Percentiles rank a stretch among this genome's conserved stretches.
These are phyloP conservation scores for Hymenochirus boettgeri DNA, from an alignment of 2,113 vertebrate species.

Conservation along the genomic window DNA sequence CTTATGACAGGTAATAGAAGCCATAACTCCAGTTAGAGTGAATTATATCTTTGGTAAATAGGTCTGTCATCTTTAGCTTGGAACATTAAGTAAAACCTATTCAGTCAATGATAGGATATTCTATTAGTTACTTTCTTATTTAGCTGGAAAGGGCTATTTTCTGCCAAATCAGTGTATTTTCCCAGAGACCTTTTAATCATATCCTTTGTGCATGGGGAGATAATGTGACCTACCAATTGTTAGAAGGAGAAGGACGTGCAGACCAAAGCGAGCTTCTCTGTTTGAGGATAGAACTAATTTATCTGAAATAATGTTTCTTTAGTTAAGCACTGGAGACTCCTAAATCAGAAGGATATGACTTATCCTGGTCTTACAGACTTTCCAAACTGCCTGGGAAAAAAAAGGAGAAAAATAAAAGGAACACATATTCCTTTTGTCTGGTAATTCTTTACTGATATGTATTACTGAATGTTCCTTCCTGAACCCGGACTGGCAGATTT, in stretches of 20 bases:
- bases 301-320: not conserved
- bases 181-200: not conserved
- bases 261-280: not conserved
- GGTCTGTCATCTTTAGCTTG: constrained; percentile 22
- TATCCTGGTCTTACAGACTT: not conserved
- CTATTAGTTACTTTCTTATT: not conserved
- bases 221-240: not conserved
- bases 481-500: not conserved
- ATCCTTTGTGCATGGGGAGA: not conserved
- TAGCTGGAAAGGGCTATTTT: not conserved
- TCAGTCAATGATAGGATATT: constrained; percentile 18
- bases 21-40: constrained; percentile 31
- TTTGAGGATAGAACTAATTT: not conserved
- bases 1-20: constrained; percentile 24
- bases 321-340: not conserved
- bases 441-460: not conserved
- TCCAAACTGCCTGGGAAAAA: not conserved
- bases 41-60: constrained; percentile 16
- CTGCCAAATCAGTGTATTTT: not conserved
- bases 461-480: not conserved
- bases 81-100: not conserved
- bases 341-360: not conserved
- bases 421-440: not conserved
- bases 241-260: not conserved
- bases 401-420: not conserved